Evolutionary conservation across 2,888 invertebrate genomes (phyloP).

Genomic region (Hyposoter didymator): DNA sequence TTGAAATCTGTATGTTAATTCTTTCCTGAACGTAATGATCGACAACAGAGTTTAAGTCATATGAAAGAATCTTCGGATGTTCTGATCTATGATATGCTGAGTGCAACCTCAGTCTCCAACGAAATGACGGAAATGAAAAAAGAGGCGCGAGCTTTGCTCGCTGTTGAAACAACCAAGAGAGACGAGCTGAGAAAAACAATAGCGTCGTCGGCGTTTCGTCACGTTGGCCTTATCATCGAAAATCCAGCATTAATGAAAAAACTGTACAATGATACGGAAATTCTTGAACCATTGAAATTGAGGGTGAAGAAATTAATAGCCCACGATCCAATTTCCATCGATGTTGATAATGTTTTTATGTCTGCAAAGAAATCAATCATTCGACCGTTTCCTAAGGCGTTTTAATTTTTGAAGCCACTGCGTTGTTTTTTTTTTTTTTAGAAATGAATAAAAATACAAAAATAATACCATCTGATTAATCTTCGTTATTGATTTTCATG

Average conservation of each 20-base stretch:
- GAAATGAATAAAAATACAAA: not conserved
- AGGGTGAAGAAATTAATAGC: constrained; percentile 29
- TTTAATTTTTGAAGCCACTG: not conserved
- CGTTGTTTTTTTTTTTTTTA: not conserved
- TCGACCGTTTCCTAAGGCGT: not conserved
- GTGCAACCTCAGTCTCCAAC: constrained; percentile 18
- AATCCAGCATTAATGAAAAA: constrained; percentile 65
- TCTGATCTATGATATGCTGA: constrained; percentile 49
- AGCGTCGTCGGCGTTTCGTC: constrained; percentile 55
- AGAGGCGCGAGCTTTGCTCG: constrained; percentile 47
- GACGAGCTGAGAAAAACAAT: constrained; percentile 64
- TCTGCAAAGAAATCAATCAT: constrained; percentile 39
- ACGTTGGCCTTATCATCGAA: constrained; percentile 60
- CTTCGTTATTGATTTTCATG: not conserved
- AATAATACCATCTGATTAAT: not conserved
- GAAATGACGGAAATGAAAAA: constrained; percentile 39
- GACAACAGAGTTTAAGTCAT: constrained; percentile 68
- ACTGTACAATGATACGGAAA: constrained; percentile 65
- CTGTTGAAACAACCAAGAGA: constrained; percentile 53
- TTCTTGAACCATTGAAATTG: constrained; percentile 55
- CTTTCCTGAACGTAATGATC: not conserved
- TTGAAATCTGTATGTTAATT: not conserved
- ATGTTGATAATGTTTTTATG: constrained; percentile 8
- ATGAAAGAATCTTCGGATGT: constrained; percentile 67
- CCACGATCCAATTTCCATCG: not conserved